Evolutionary conservation across 2,797 vertebrate species (phyloP).

Genomic region (Rousettus madagascariensis): DNA sequence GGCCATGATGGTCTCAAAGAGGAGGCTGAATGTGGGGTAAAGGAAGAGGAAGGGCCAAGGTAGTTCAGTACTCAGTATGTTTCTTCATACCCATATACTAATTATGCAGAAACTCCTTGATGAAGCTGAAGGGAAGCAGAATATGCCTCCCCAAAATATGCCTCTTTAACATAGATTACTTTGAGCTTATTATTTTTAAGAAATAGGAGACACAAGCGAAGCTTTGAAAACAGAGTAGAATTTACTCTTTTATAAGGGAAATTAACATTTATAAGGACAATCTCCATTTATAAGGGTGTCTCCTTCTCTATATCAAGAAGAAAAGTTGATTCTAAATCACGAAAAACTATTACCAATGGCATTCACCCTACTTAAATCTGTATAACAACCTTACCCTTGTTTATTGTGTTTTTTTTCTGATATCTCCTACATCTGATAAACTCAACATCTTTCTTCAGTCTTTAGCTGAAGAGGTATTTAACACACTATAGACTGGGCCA

Average conservation of each 20-base stretch:
- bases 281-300: not conserved
- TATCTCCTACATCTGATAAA: not conserved
- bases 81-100: too few species aligned
- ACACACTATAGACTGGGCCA: not conserved
- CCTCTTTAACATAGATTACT: not conserved
- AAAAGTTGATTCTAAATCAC: not conserved
- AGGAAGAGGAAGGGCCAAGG: not conserved
- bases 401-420: not conserved
- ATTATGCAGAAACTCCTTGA: not conserved
- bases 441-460: not conserved
- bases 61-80: rapidly evolving
- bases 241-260: not conserved
- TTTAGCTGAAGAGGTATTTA: not conserved
- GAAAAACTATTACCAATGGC: not conserved
- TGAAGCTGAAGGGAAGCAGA: not conserved
- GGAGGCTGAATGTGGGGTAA: not conserved
- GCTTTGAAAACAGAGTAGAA: not conserved
- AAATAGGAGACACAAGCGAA: not conserved
- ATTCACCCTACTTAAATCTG: not conserved
- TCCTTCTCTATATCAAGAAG: not conserved
- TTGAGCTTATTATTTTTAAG: not conserved
- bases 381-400: not conserved
- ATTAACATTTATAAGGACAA: not conserved
- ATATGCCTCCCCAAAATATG: not conserved
- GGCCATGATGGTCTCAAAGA: not conserved